phyloP scores from a whole-genome alignment of 1,140 invertebrate genomes.

The Apocrypta bakeri region DNA sequence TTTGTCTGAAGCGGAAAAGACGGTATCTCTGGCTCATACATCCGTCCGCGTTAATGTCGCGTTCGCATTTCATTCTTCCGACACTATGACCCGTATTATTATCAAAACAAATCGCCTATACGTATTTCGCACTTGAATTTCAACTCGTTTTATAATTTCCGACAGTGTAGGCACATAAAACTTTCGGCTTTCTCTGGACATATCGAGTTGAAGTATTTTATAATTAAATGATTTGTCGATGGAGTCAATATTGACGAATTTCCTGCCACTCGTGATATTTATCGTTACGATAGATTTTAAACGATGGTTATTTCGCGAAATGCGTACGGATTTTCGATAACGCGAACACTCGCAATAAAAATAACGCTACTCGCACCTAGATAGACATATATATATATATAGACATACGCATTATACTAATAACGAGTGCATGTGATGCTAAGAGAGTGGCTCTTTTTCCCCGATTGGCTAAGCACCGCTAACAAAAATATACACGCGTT shows the following conservation, averaged over 20 bases:
- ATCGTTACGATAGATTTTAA: not conserved
- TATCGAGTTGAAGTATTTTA: not conserved
- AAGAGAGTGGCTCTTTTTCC: no score
- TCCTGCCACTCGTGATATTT: not conserved
- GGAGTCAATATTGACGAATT: not conserved
- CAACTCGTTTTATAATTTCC: not conserved
- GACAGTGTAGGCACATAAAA: slow-evolving; percentile 36
- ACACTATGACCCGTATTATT: no score
- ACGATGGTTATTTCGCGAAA: not conserved
- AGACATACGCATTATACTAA: not conserved
- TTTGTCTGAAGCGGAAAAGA: no score
- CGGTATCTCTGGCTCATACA: no score
- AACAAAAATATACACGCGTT: not conserved
- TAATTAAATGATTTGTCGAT: not conserved
- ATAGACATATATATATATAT: no score
- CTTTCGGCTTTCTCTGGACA: not conserved
- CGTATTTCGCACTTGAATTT: no score
- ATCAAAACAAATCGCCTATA: no score
- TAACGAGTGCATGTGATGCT: not conserved
- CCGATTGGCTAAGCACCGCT: no score
- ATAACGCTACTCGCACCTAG: no score
- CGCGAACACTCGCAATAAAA: no score
- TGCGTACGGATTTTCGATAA: not conserved
- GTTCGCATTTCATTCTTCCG: no score
- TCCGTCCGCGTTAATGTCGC: no score